Evolutionary conservation across 2,113 vertebrate species (phyloP).

Genomic region (Platichthys stellatus): DNA sequence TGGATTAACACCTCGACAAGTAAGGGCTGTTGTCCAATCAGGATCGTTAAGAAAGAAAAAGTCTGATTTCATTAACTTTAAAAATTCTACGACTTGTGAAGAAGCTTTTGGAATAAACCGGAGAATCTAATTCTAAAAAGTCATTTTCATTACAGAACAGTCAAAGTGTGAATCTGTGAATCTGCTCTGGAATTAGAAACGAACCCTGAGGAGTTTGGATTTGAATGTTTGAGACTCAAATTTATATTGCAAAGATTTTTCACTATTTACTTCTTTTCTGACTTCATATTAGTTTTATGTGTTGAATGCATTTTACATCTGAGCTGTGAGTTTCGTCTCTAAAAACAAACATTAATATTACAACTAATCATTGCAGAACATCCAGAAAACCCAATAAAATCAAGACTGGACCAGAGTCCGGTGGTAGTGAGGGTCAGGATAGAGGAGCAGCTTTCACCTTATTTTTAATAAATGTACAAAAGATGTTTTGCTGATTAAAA

Average conservation of each 20-base stretch:
- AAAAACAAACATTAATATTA: slow-evolving; percentile 23
- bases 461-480: not conserved
- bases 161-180: not conserved
- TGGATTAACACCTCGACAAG: not conserved
- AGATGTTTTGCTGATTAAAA: not conserved
- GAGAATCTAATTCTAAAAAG: too few relatives aligned
- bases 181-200: not conserved
- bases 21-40: not conserved
- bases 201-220: not conserved
- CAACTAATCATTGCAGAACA: slow-evolving; percentile 19
- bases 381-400: not conserved
- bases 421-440: not conserved
- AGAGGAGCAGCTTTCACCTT: not conserved
- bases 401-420: not conserved
- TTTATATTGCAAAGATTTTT: not conserved
- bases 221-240: not conserved
- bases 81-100: too few relatives aligned
- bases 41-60: not conserved
- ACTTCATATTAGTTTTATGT: not conserved
- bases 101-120: too few relatives aligned
- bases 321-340: slow-evolving; percentile 7
- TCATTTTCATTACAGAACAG: not conserved
- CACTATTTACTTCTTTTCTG: not conserved
- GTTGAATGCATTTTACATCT: slow-evolving; percentile 31
- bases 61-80: too few relatives aligned